Evolutionary conservation across 2,888 invertebrate genomes (phyloP), one percentile per base, ranked within the genome.

Genomic region (Hemistola chrysoprasaria): DNA sequence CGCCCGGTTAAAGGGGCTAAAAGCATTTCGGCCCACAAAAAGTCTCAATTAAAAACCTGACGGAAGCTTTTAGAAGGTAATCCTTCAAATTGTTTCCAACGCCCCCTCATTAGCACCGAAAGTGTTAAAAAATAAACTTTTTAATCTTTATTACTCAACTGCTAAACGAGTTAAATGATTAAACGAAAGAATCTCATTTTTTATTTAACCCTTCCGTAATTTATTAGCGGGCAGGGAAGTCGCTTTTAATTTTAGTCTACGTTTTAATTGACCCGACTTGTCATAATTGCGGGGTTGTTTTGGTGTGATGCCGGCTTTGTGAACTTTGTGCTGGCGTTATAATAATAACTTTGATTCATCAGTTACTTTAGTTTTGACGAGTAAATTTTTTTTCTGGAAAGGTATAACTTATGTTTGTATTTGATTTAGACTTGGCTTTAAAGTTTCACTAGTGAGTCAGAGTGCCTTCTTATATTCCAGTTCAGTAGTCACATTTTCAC

Each of bases 21-120:
- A 87, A 87, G 86, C 83, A 77, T 84, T 80, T 78, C 73, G 74
- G 75, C 73, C 77, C 71, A 84, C 83, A 84, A 88, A 87, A 88
- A 86, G 84, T 85, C 88, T 88, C 88, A 88, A 88, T 88, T 88
- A 88, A 88, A 86, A 87, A 77, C 76, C 87, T 83, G 87, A 85
- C 87, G 88, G 87, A 88, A 88, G 88, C 88, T 88, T 88, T 88
- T 88, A 88, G 88, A 86, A 82, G 85, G 88, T 87, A 88, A 88
- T 88, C 86, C 87, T 77, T 88, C 87, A 88, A 87, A 88, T 88
- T 87, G 88, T 88, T 88, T 88, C 81, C 81, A 83, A 84, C 88
- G 84, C 88, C 88, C 87, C 86, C 84, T 88, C 88, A 88, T 88
- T 88, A 88, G 78, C 88, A 82, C 88, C 79, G 75, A 84, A 83